Percentiles rank a stretch among this genome's conserved stretches.
phyloP scores from a whole-genome alignment of 2,113 vertebrate species.

The Sarotherodon lohbergeri region DNA sequence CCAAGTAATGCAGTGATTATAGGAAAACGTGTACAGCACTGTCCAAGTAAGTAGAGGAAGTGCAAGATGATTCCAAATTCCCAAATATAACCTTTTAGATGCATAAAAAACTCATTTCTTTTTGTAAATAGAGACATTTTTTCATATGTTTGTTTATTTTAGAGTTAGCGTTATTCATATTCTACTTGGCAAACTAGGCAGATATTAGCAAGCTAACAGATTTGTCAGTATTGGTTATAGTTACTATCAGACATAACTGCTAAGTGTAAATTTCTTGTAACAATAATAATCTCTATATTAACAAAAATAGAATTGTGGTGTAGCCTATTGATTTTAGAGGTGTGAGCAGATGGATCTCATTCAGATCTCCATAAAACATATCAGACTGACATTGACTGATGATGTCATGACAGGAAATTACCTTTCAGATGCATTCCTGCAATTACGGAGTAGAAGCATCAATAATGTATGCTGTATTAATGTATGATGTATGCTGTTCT shows the following conservation, averaged over 20 bases:
- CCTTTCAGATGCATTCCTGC: neutral
- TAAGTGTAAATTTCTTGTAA: neutral
- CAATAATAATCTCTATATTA: neutral
- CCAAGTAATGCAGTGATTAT: neutral
- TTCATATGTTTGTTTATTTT: too few relatives aligned
- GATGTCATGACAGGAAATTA: neutral
- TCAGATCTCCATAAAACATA: neutral
- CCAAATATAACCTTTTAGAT: neutral
- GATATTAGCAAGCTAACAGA: too few relatives aligned
- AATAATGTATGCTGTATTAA: neutral
- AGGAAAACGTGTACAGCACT: neutral
- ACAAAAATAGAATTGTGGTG: neutral
- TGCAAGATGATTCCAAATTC: neutral
- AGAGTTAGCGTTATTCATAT: too few relatives aligned
- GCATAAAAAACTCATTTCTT: rapidly evolving
- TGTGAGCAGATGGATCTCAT: neutral
- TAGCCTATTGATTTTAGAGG: neutral
- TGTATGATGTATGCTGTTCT: neutral
- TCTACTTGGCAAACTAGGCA: too few relatives aligned
- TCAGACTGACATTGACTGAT: neutral
- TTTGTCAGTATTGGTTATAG: too few relatives aligned
- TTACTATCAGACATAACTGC: too few relatives aligned
- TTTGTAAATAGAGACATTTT: too few relatives aligned
- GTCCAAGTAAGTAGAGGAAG: neutral
- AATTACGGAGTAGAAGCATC: neutral